Conservation (phyloP, 2,797 vertebrate genomes). For the Sitta carolinensis region DNA sequence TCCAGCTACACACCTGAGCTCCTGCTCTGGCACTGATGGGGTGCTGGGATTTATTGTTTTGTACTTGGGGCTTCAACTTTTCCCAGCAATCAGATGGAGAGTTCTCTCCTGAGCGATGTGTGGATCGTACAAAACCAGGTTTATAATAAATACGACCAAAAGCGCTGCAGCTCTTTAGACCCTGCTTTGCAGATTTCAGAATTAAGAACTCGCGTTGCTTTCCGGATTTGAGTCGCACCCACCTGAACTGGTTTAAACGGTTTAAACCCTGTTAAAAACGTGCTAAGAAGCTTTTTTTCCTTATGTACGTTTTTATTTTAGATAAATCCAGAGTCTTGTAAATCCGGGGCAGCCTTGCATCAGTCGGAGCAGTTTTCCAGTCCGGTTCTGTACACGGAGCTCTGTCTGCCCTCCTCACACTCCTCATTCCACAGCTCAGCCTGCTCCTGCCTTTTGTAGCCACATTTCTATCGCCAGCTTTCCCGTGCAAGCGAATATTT, state of each 20-base stretch:
- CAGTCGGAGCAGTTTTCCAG: not conserved
- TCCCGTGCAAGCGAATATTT: not conserved
- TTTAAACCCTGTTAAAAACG: not conserved
- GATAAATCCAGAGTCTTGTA: not conserved
- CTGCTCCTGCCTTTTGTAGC: not conserved
- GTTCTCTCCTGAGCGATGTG: not conserved
- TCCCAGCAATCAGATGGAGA: not conserved
- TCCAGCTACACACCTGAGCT: fast-evolving
- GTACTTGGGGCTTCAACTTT: not conserved
- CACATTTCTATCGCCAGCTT: not conserved
- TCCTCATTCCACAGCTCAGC: not conserved
- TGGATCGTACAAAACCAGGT: not conserved
- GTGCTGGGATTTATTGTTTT: not conserved
- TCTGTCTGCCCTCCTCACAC: fast-evolving
- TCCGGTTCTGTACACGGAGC: not conserved
- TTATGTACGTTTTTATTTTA: fast-evolving
- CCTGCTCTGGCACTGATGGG: not conserved
- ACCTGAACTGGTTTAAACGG: not conserved
- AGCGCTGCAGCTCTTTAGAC: not conserved
- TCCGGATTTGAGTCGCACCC: not conserved
- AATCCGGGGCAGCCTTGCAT: not conserved
- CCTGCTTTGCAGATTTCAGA: not conserved
- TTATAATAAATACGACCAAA: not conserved
- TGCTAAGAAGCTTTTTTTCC: not conserved
- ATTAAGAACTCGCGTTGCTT: not conserved